Conservation (phyloP, 2,888 invertebrate species). For the Macrophya alboannulata region DNA sequence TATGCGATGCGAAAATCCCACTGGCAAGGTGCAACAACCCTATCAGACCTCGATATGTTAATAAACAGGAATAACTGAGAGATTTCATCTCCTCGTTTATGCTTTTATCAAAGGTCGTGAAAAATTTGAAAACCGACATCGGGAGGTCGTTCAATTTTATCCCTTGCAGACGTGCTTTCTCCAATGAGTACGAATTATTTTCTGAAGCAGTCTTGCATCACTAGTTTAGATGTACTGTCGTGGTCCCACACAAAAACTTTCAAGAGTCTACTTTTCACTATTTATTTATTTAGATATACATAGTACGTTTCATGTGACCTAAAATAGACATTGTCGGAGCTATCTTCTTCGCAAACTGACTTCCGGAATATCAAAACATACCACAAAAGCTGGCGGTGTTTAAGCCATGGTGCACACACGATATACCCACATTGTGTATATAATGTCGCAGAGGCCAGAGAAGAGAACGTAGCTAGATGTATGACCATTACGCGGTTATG, state of each 20-base stretch:
- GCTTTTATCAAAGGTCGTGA: not conserved
- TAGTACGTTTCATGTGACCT: not conserved
- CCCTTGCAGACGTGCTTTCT: not conserved
- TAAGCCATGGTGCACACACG: slow-evolving; percentile 9
- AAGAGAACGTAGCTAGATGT: slow-evolving; percentile 18
- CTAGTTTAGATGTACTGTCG: not conserved
- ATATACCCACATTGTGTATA: not conserved
- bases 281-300: not conserved
- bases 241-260: not conserved
- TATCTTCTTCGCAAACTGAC: slow-evolving; percentile 9
- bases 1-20: slow-evolving; percentile 70
- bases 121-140: slow-evolving; percentile 18
- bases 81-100: not conserved
- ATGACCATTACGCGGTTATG: slow-evolving; percentile 8
- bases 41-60: slow-evolving; percentile 41
- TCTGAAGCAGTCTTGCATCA: not conserved
- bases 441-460: slow-evolving; percentile 17
- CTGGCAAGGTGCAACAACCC: slow-evolving; percentile 7
- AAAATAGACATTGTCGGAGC: slow-evolving; percentile 12
- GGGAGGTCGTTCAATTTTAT: not conserved
- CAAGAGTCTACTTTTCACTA: not conserved
- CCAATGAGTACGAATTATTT: slow-evolving; percentile 7
- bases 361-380: slow-evolving; percentile 1
- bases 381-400: slow-evolving; percentile 39
- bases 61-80: not conserved